Evolutionary conservation across 35 echinoderm and acorn worm species (phyloP).

Genomic region (Amphiura filiformis): DNA sequence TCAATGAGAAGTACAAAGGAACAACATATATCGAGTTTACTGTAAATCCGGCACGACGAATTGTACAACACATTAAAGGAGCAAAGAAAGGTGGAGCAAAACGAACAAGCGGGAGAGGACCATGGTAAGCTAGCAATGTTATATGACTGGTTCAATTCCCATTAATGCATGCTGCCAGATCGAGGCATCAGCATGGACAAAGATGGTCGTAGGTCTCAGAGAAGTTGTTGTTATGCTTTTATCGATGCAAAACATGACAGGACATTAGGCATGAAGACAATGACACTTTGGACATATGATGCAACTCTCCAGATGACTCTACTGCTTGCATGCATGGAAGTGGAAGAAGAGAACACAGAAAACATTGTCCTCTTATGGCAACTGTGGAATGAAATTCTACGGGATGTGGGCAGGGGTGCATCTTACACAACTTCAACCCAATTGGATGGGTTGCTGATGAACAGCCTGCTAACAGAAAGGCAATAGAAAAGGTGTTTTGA

Average conservation of each 20-base stretch:
- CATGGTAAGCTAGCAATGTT: too few relatives aligned
- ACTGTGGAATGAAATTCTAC: conserved; percentile 11
- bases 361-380: background rate
- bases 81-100: too few relatives aligned
- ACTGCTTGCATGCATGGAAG: background rate
- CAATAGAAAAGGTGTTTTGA: background rate
- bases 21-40: too few relatives aligned
- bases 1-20: too few relatives aligned
- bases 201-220: background rate
- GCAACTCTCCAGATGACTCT: background rate
- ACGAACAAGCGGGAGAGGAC: too few relatives aligned
- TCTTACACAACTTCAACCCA: background rate
- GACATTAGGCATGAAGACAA: conserved; percentile 1
- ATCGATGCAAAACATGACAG: conserved; percentile 7
- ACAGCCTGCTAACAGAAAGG: background rate
- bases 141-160: too few relatives aligned
- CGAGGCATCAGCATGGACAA: background rate
- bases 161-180: too few relatives aligned
- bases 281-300: conserved; percentile 23
- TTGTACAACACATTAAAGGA: too few relatives aligned
- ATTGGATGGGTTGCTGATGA: background rate
- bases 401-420: background rate
- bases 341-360: conserved; percentile 7
- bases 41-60: too few relatives aligned
- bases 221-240: background rate